These are phyloP conservation scores for Ryuthela nishihirai DNA, from an alignment of 2,888 invertebrate species.

Conservation along the genomic window DNA sequence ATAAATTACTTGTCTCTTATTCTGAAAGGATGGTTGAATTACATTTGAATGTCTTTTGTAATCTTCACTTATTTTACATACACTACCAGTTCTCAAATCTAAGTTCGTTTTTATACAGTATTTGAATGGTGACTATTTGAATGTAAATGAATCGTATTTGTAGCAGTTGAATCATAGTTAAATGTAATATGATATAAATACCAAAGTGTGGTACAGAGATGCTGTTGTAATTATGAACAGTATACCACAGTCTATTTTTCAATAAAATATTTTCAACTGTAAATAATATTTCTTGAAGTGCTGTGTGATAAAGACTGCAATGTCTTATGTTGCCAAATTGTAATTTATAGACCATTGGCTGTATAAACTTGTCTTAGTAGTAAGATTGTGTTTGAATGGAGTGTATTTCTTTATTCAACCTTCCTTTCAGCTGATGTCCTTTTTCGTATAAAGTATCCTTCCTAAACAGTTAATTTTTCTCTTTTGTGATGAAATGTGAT, in stretches of 20 bases:
- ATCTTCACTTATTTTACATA: too few relatives aligned
- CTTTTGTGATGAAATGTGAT: constrained; percentile 38
- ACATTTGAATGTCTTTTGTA: constrained; percentile 4
- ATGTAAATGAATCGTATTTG: too few relatives aligned
- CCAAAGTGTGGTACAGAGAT: too few relatives aligned
- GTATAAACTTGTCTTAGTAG: constrained; percentile 5
- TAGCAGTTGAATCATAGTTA: too few relatives aligned
- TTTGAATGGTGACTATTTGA: too few relatives aligned
- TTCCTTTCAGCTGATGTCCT: constrained; percentile 30
- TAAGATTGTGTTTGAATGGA: constrained; percentile 15
- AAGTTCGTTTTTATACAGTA: too few relatives aligned
- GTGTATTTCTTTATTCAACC: constrained; percentile 28
- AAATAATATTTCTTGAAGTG: constrained; percentile 26
- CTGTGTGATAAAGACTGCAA: constrained; percentile 23
- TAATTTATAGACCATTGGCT: constrained; percentile 23
- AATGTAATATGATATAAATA: too few relatives aligned
- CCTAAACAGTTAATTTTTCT: too few relatives aligned
- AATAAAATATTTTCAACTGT: constrained; percentile 35
- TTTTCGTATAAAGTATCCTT: too few relatives aligned
- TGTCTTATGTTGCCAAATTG: constrained; percentile 35
- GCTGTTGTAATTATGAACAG: too few relatives aligned
- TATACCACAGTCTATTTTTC: constrained; percentile 32
- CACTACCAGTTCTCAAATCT: too few relatives aligned
- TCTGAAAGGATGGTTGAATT: constrained; percentile 33
- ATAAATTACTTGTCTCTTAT: too few relatives aligned